A percentile compares a stretch with the other conserved stretches of the same genome.
Evolutionary conservation across 2,797 vertebrate species (phyloP).

Genomic region (Sternotherus odoratus): DNA sequence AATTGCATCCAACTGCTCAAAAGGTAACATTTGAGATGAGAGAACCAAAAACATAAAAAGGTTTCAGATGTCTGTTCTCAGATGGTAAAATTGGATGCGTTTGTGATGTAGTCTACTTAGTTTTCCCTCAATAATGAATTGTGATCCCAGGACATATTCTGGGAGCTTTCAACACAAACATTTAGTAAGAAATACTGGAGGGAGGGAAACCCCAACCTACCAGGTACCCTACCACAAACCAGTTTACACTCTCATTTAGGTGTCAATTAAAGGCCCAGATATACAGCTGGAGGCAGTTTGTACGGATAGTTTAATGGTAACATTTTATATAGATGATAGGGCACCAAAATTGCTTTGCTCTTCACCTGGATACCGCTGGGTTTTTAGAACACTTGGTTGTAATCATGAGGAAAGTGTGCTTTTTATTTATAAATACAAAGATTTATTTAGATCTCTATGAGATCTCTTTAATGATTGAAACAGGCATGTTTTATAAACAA

Average conservation of each 20-base stretch:
- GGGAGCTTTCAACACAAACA: neutral
- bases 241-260: neutral
- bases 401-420: neutral
- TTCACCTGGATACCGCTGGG: accelerated
- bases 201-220: neutral
- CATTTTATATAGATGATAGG: neutral
- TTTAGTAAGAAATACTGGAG: neutral
- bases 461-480: neutral
- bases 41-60: neutral
- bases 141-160: accelerated
- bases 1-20: slow-evolving; percentile 28
- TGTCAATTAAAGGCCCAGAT: neutral
- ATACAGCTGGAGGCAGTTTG: neutral
- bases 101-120: neutral
- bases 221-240: neutral
- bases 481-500: accelerated
- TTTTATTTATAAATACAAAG: neutral
- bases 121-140: neutral
- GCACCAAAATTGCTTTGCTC: neutral
- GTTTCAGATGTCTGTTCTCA: neutral
- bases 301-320: neutral
- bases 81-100: neutral
- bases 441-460: neutral
- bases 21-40: neutral
- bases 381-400: neutral